Evolutionary conservation across 2,113 vertebrate species (phyloP), one percentile per base, ranked within the genome.

Genomic region (Amblyornis subalaris): DNA sequence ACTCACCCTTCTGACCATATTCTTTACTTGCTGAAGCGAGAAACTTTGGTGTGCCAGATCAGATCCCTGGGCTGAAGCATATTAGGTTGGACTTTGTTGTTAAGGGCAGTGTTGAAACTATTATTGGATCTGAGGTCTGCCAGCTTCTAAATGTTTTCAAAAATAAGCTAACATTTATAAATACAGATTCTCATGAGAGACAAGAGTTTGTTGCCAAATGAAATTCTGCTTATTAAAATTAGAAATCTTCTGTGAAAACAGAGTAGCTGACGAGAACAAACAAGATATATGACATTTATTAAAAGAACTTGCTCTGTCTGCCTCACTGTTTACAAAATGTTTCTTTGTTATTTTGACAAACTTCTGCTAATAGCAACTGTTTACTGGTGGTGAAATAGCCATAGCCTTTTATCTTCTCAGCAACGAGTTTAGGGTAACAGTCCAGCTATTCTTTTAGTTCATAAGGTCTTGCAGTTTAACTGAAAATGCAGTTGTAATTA

Each of bases 121-220:
- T 89, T 91, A 95, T 54, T 92, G 85, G 95, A 94, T 85, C 69
- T 80, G 82, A 91, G 72, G 78, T 88, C 91, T 95, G 91, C 75
- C 71, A 95, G 60, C 44, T 85, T 89, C 67, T 74, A 80, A 95
- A 95, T 47, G 61, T 85, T 90, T 88, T 95, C 83, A 62, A 90
- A 95, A 95, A 88, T 85, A 85, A 93, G 77, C 75, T 80, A 85
- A 76, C 54, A 14, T 93, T 95, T 95, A 93, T 93, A 96, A 90
- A 90, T 91, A 89, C 58, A 65, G 71, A 90, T 58, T 96, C 88
- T 94, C 92, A 35, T 88, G 92, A 95, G 90, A 85, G 67, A 73
- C 54, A 38, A 3, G 44, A 88, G 67, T 55, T 81, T 66, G 75
- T 67, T 91, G 88, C 93, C 91, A 91, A 95, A 84, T 93, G 28